Evolutionary conservation across 2,888 invertebrate genomes (phyloP).

Genomic region (Eupithecia vulgata): DNA sequence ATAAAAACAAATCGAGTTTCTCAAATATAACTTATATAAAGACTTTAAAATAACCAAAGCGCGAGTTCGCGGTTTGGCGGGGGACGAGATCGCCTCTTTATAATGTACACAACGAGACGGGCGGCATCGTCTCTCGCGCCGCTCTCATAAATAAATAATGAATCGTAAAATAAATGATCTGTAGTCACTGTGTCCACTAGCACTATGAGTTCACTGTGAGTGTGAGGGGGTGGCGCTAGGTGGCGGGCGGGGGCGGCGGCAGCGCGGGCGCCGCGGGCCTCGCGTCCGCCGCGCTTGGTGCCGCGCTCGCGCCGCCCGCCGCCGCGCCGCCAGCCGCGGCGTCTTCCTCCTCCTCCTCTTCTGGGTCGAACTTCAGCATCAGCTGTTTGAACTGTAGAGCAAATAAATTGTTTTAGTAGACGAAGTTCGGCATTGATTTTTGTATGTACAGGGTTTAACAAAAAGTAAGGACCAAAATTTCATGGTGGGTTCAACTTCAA

Average conservation of each 20-base stretch:
- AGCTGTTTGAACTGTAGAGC: conserved; percentile 89
- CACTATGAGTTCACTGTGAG: conserved; percentile 41
- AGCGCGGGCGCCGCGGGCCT: conserved; percentile 47
- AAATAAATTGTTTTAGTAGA: conserved; percentile 12
- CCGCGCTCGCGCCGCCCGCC: conserved; percentile 69
- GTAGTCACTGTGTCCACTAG: conserved; percentile 35
- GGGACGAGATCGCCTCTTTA: conserved; percentile 43
- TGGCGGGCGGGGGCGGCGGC: conserved; percentile 54
- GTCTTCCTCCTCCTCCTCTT: conserved; percentile 90
- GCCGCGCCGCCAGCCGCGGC: conserved; percentile 73
- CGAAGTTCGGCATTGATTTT: neutral
- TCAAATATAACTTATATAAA: conserved; percentile 75
- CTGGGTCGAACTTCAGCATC: conserved; percentile 92
- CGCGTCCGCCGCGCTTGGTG: conserved; percentile 54
- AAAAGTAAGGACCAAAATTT: too few relatives aligned
- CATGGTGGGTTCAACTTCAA: too few relatives aligned
- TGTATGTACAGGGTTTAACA: conserved; percentile 61
- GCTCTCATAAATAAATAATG: conserved; percentile 58
- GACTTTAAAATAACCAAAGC: conserved; percentile 54
- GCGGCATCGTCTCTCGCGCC: conserved; percentile 40
- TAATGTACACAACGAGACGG: conserved; percentile 49
- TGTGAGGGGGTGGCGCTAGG: conserved; percentile 50
- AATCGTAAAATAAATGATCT: conserved; percentile 46
- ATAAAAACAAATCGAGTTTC: conserved; percentile 76
- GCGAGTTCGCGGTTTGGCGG: conserved; percentile 41